A percentile compares a stretch with the other conserved stretches of the same genome.
Evolutionary conservation across 2,888 invertebrate species (phyloP).

Genomic region (Melieria crassipennis): DNA sequence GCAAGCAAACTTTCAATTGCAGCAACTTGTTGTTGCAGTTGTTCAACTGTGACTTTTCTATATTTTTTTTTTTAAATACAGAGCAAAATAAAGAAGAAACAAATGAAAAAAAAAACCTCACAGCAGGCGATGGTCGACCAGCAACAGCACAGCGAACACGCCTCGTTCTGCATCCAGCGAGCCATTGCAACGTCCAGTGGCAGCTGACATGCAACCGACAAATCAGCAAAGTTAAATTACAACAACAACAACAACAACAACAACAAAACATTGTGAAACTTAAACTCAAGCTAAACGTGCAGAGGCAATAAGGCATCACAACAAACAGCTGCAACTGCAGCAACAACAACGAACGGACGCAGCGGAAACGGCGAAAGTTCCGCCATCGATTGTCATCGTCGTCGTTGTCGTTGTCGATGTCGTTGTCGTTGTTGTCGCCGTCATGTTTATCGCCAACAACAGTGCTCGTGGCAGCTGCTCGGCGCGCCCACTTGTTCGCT

Average conservation of each 20-base stretch:
- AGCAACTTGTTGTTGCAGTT: too few relatives aligned
- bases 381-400: not conserved
- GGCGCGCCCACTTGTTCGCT: too few relatives aligned
- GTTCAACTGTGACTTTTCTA: too few relatives aligned
- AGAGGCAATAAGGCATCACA: not conserved
- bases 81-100: too few relatives aligned
- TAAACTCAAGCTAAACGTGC: not conserved
- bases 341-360: not conserved
- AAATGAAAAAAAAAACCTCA: too few relatives aligned
- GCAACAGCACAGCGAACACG: too few relatives aligned
- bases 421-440: not conserved
- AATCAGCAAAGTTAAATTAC: not conserved
- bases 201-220: too few relatives aligned
- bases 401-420: not conserved
- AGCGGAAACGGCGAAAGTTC: not conserved
- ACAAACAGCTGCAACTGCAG: conserved; percentile 1
- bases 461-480: not conserved
- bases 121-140: too few relatives aligned
- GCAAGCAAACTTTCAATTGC: too few relatives aligned
- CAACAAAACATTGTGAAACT: not conserved
- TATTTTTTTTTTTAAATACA: too few relatives aligned
- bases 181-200: too few relatives aligned
- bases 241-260: not conserved
- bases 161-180: too few relatives aligned
- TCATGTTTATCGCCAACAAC: not conserved